Conservation (phyloP, 2,113 vertebrate species). For the Andinoacara biseriatus region DNA sequence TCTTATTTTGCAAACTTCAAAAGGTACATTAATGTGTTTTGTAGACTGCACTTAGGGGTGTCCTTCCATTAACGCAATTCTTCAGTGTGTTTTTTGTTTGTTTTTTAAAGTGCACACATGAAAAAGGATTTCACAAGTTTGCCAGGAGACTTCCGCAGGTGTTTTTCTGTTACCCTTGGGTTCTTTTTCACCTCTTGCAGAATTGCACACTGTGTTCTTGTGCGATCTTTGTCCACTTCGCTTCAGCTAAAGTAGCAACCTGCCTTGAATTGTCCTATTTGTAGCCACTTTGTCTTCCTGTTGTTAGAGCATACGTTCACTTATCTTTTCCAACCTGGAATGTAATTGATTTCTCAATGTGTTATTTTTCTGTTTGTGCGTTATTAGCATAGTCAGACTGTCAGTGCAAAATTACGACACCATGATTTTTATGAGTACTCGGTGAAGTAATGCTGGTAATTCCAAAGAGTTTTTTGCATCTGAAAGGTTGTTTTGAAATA, state of each 20-base stretch:
- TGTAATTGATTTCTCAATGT: neutral
- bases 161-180: neutral
- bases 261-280: neutral
- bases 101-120: neutral
- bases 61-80: neutral
- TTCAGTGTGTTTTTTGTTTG: neutral
- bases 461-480: neutral
- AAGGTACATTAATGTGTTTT: neutral
- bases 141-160: neutral
- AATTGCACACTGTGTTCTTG: neutral
- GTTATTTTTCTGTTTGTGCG: neutral
- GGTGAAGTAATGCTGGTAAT: neutral
- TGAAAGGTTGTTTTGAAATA: neutral
- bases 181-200: neutral
- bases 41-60: neutral
- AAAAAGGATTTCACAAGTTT: constrained; percentile 6
- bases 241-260: neutral
- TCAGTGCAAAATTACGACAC: too few relatives aligned
- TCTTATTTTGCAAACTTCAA: neutral
- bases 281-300: neutral
- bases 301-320: neutral
- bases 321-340: too few relatives aligned
- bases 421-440: fast-evolving
- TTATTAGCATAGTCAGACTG: neutral
- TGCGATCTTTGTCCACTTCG: neutral